Conservation (phyloP, 2,888 invertebrate genomes). For the Polia nebulosa region DNA sequence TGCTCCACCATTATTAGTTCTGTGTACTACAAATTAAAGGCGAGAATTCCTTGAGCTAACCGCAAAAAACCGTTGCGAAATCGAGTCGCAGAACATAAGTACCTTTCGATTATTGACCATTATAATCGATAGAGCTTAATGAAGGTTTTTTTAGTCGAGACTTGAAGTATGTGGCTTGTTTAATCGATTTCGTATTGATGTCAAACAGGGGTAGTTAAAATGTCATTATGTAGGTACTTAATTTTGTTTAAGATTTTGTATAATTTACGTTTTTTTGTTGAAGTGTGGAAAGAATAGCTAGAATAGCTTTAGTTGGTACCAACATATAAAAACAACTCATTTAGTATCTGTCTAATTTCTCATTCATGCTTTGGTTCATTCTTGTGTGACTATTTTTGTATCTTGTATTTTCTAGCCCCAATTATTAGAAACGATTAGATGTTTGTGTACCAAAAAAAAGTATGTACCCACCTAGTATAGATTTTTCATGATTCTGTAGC, state of each 20-base stretch:
- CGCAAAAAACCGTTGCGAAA: constrained; percentile 42
- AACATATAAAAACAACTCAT: not conserved
- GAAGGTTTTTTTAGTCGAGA: constrained; percentile 57
- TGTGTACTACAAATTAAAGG: constrained; percentile 39
- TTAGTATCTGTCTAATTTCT: not conserved
- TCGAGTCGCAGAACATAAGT: constrained; percentile 61
- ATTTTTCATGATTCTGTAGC: too few relatives aligned
- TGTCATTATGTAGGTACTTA: constrained; percentile 38
- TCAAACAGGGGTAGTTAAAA: constrained; percentile 44
- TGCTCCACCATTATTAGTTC: constrained; percentile 37
- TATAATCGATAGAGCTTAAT: constrained; percentile 64
- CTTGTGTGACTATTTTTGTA: not conserved
- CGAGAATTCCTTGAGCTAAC: constrained; percentile 32
- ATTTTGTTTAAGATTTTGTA: constrained; percentile 27
- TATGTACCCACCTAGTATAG: too few relatives aligned
- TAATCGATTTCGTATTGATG: constrained; percentile 56
- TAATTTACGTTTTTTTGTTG: not conserved
- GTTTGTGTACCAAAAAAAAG: not conserved
- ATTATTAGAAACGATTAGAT: too few relatives aligned
- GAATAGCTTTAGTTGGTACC: not conserved
- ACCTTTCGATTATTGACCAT: constrained; percentile 63
- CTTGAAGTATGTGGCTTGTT: constrained; percentile 51
- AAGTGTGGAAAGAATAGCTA: not conserved
- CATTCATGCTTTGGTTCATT: not conserved
- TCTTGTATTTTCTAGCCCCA: not conserved